Conservation (phyloP, 2,888 invertebrate genomes). For the Hartigia nigra region DNA sequence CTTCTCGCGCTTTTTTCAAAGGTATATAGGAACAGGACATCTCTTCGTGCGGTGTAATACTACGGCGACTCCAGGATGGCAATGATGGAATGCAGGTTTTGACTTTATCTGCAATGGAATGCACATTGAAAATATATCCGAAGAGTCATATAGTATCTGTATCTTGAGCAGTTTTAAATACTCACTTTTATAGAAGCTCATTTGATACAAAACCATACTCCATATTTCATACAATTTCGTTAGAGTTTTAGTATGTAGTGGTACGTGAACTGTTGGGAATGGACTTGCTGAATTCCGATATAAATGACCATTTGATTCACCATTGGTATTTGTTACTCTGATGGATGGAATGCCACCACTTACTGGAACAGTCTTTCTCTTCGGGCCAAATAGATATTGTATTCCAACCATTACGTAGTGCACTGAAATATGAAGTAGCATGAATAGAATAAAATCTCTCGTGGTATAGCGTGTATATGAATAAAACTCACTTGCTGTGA, state of each 20-base stretch:
- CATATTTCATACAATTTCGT: not conserved
- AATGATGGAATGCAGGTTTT: slow-evolving; percentile 31
- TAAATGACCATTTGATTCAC: slow-evolving; percentile 21
- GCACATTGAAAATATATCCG: not conserved
- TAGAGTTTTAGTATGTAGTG: not conserved
- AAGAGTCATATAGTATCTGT: not conserved
- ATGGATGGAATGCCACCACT: not conserved
- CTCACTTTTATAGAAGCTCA: slow-evolving; percentile 33
- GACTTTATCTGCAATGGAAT: slow-evolving; percentile 39
- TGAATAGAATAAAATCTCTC: not conserved
- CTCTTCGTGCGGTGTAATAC: slow-evolving; percentile 44
- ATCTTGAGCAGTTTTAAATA: not conserved
- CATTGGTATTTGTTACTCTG: slow-evolving; percentile 21
- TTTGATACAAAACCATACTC: slow-evolving; percentile 15
- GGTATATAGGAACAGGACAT: slow-evolving; percentile 58
- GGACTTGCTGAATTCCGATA: slow-evolving; percentile 18
- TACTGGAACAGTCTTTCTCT: slow-evolving; percentile 7
- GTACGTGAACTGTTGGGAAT: not conserved
- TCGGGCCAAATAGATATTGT: slow-evolving; percentile 38
- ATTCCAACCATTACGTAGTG: slow-evolving; percentile 54
- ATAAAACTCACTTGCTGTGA: slow-evolving; percentile 55
- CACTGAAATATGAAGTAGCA: slow-evolving; percentile 42
- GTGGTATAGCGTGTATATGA: not conserved
- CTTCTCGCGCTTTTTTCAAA: slow-evolving; percentile 45
- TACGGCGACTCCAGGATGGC: slow-evolving; percentile 38